Evolutionary conservation across 1,140 invertebrate species (phyloP).

Genomic region (Hyphantria cunea): DNA sequence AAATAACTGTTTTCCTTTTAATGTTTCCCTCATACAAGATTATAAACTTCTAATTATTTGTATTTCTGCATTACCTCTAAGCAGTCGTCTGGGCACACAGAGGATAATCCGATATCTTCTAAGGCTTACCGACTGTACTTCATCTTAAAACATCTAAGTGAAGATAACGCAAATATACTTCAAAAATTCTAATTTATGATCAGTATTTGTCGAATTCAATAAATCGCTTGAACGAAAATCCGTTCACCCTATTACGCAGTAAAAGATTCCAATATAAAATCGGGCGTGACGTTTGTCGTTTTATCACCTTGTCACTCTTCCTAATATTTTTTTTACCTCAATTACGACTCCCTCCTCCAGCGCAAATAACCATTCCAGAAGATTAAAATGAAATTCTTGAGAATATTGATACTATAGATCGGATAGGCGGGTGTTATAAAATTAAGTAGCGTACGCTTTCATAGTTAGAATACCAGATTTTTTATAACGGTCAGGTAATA

Average conservation of each 20-base stretch:
- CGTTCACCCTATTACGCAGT: constrained; percentile 47
- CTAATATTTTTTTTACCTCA: constrained; percentile 61
- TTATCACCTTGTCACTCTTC: constrained; percentile 59
- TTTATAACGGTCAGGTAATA: constrained; percentile 19
- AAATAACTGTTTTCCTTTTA: too few species aligned
- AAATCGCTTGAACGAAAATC: constrained; percentile 39
- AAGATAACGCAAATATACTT: constrained; percentile 8
- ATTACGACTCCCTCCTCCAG: constrained; percentile 52
- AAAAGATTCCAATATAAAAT: constrained; percentile 57
- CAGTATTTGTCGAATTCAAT: constrained; percentile 37
- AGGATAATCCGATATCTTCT: too few species aligned
- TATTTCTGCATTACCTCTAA: too few species aligned
- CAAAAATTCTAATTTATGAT: constrained; percentile 29
- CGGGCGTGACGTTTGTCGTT: constrained; percentile 57
- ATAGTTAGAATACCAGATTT: constrained; percentile 22
- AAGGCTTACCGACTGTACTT: too few species aligned
- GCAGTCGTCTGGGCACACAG: too few species aligned
- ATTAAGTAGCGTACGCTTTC: constrained; percentile 11
- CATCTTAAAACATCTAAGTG: too few species aligned
- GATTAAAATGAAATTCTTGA: constrained; percentile 54
- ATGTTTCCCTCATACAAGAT: too few species aligned
- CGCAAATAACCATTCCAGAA: constrained; percentile 56
- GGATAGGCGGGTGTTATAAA: constrained; percentile 10
- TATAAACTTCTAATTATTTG: too few species aligned
- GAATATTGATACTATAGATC: constrained; percentile 45